Conservation (phyloP, 2,888 invertebrate species). For the Drosophila incognita region DNA sequence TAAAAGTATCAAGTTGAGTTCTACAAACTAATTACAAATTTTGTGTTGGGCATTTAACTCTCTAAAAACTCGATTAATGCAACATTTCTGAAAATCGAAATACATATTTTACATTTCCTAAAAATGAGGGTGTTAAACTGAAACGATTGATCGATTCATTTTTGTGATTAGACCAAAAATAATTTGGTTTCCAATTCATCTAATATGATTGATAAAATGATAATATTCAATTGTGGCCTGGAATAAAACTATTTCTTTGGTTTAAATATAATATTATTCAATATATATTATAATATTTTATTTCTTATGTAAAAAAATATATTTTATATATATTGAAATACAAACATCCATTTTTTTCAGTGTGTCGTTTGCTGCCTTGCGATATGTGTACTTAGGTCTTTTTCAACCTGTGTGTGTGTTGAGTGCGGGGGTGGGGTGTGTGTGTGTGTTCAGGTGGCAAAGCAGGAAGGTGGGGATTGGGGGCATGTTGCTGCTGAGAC, state of each 20-base stretch:
- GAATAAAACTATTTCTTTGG: neutral
- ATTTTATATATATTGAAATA: neutral
- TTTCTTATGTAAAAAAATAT: neutral
- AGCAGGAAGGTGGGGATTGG: neutral
- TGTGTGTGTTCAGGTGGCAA: neutral
- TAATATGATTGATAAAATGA: neutral
- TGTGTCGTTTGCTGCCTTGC: conserved; percentile 28
- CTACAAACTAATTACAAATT: neutral
- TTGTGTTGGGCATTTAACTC: neutral
- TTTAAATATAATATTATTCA: neutral
- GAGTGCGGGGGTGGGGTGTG: conserved; percentile 3
- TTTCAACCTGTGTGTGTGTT: conserved; percentile 33
- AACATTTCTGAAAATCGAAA: no score
- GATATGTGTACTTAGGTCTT: conserved; percentile 42
- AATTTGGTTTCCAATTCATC: neutral
- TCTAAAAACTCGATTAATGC: neutral
- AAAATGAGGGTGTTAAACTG: neutral
- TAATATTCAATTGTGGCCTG: neutral
- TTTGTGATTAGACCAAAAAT: neutral
- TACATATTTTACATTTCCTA: no score
- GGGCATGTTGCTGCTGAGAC: conserved; percentile 23
- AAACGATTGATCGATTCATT: neutral
- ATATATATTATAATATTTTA: neutral
- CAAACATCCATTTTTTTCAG: neutral
- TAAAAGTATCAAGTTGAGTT: neutral